A percentile compares a stretch with the other conserved stretches of the same genome.
Evolutionary conservation across 1,140 invertebrate genomes (phyloP).

Genomic region (Zaprionus vittiger): DNA sequence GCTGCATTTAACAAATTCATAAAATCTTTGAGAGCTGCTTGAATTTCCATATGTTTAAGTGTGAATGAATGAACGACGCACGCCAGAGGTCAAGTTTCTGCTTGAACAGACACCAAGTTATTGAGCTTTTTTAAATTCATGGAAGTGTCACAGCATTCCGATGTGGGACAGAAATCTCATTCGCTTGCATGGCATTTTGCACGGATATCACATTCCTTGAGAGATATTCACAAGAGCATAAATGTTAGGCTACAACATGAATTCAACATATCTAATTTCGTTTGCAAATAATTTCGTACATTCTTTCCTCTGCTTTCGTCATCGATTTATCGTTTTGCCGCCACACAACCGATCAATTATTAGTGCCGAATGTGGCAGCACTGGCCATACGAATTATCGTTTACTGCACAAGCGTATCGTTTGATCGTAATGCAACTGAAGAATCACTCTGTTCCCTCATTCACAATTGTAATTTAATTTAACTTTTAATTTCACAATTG

Average conservation of each 20-base stretch:
- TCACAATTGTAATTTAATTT: neutral
- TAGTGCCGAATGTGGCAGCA: neutral
- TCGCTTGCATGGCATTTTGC: neutral
- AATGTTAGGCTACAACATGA: neutral
- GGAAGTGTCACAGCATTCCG: neutral
- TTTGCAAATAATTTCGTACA: too few species aligned
- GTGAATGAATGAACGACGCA: neutral
- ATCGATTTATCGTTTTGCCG: neutral
- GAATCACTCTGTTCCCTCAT: neutral
- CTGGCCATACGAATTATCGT: neutral
- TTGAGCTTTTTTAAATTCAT: neutral
- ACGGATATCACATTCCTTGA: neutral
- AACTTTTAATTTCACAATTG: neutral
- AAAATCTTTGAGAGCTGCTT: neutral
- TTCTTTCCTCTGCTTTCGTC: too few species aligned
- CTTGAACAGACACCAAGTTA: neutral
- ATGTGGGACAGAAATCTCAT: neutral
- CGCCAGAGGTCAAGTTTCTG: slow-evolving; percentile 10
- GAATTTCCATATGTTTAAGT: slow-evolving; percentile 20
- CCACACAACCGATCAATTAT: too few species aligned
- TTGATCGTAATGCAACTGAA: too few species aligned
- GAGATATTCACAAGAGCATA: neutral
- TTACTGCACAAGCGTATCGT: neutral
- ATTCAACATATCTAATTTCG: too few species aligned
- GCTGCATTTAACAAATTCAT: slow-evolving; percentile 27